A percentile compares a stretch with the other conserved stretches of the same genome.
Evolutionary conservation across 2,113 vertebrate species (phyloP).

Genomic region (Tursiops truncatus): DNA sequence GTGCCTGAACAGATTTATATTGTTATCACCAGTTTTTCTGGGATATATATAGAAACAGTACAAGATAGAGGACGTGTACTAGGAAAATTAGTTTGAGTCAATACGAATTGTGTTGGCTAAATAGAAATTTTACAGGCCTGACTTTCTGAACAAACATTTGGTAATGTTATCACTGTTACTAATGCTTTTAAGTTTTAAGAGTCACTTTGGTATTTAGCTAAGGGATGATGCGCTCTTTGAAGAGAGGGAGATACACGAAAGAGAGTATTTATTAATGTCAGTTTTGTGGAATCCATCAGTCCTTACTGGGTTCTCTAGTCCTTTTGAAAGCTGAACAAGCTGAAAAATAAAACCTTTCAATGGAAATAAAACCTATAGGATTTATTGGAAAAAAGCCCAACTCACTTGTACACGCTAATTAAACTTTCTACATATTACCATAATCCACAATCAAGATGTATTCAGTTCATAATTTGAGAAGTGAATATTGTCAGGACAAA

Average conservation of each 20-base stretch:
- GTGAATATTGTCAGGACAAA: neutral
- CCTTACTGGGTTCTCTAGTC: neutral
- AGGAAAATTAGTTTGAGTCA: neutral
- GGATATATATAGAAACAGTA: neutral
- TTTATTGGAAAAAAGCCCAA: conserved; percentile 16
- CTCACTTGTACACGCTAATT: neutral
- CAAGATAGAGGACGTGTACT: neutral
- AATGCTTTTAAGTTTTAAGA: neutral
- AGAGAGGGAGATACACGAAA: neutral
- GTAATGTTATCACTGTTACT: neutral
- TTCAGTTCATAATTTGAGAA: conserved; percentile 23
- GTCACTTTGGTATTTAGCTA: neutral
- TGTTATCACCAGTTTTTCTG: neutral
- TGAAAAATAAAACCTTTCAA: conserved; percentile 12
- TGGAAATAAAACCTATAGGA: conserved; percentile 12
- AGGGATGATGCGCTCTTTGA: neutral
- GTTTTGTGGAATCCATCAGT: conserved; percentile 2
- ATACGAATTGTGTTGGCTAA: neutral
- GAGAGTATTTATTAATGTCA: conserved; percentile 12
- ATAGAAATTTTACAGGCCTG: neutral
- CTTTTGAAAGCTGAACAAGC: neutral
- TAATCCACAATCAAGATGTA: conserved; percentile 10
- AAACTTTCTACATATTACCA: neutral
- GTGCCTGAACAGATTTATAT: neutral
- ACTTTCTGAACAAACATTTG: neutral